Percentiles rank a stretch among this genome's conserved stretches.
Conservation (phyloP, 2,113 vertebrate genomes). For the Malurus elegans region DNA sequence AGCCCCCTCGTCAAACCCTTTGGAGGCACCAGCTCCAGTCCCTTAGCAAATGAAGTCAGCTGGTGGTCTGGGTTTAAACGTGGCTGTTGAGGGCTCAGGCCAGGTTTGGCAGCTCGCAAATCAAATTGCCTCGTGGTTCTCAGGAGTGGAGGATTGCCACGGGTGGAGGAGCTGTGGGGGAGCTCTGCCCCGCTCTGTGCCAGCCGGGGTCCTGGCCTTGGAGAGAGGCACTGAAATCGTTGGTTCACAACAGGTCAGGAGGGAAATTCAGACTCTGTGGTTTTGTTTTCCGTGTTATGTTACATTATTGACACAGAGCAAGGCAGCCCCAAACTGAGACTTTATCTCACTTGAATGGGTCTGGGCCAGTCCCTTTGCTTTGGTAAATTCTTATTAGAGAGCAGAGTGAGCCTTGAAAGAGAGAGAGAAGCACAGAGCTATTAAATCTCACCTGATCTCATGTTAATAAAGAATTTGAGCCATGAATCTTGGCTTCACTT, state of each 20-base stretch:
- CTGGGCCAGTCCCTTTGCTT: neutral
- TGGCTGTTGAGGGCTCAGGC: neutral
- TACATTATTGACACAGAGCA: neutral
- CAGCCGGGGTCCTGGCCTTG: neutral
- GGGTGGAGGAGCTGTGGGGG: neutral
- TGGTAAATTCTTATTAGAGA: neutral
- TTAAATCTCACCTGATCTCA: neutral
- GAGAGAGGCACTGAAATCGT: neutral
- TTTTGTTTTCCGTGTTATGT: neutral
- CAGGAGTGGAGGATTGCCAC: neutral
- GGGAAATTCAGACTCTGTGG: neutral
- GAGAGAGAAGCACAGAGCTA: neutral
- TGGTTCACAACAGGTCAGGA: neutral
- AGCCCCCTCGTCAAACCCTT: neutral
- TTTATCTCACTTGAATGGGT: neutral
- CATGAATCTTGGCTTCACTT: neutral
- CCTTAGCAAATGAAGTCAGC: neutral
- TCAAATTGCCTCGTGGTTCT: neutral
- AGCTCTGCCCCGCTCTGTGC: neutral
- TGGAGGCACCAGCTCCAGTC: neutral
- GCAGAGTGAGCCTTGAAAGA: neutral
- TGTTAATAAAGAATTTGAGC: neutral
- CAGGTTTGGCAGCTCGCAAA: constrained; percentile 50
- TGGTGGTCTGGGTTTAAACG: constrained; percentile 33
- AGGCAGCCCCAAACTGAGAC: neutral